Conservation (phyloP, 2,113 vertebrate species). For the Boulengeromyrus knoepffleri region DNA sequence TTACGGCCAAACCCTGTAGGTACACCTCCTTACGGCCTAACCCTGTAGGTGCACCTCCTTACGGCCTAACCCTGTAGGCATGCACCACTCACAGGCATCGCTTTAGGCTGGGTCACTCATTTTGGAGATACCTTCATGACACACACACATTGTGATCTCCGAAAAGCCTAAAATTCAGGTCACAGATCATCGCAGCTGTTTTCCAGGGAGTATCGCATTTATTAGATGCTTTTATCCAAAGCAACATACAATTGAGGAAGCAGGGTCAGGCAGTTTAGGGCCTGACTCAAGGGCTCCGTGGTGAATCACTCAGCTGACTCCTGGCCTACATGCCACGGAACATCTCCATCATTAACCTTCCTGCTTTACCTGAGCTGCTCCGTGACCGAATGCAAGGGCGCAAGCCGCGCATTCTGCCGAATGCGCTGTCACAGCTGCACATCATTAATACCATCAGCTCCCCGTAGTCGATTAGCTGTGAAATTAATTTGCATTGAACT, state of each 20-base stretch:
- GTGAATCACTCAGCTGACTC: not conserved
- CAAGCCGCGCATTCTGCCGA: not conserved
- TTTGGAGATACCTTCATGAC: not conserved
- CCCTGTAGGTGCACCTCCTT: too few species aligned
- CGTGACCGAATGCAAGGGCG: not conserved
- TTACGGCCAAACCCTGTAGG: too few species aligned
- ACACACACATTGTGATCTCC: not conserved
- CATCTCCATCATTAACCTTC: not conserved
- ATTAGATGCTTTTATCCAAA: not conserved
- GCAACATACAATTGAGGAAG: not conserved
- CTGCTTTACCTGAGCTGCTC: not conserved
- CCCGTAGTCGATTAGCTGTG: not conserved
- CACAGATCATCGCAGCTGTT: not conserved
- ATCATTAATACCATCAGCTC: not conserved
- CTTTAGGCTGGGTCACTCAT: constrained; percentile 16
- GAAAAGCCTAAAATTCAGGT: not conserved
- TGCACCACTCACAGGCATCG: not conserved
- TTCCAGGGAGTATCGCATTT: not conserved
- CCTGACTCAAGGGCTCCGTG: not conserved
- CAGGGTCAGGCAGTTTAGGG: not conserved
- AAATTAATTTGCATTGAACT: not conserved
- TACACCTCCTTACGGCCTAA: too few species aligned
- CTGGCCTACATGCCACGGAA: not conserved
- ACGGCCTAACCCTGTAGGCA: not conserved
- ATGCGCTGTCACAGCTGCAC: not conserved